A percentile compares a stretch with the other conserved stretches of the same genome.
phyloP scores from a whole-genome alignment of 2,888 invertebrate genomes.

The Heliothis peltigera region DNA sequence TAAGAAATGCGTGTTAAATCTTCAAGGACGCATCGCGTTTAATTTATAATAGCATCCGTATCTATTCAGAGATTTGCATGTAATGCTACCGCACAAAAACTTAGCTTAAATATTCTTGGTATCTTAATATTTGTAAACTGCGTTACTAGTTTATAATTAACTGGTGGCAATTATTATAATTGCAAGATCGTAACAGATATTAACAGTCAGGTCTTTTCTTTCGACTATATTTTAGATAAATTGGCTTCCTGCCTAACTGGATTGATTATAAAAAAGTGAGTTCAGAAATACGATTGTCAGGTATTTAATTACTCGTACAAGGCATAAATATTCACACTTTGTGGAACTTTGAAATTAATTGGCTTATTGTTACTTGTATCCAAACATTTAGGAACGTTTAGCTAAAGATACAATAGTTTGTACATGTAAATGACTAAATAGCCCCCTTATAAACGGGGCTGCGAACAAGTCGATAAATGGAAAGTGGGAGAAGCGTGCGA shows the following conservation, averaged over 20 bases:
- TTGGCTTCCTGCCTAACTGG: neutral
- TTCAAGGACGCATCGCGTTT: constrained; percentile 51
- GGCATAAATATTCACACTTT: neutral
- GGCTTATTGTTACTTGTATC: constrained; percentile 40
- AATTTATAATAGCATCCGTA: constrained; percentile 45
- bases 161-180: neutral
- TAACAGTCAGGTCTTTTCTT: neutral
- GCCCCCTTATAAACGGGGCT: constrained; percentile 75
- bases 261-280: neutral
- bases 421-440: constrained; percentile 75
- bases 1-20: constrained; percentile 49
- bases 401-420: constrained; percentile 48
- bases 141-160: neutral
- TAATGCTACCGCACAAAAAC: constrained; percentile 47
- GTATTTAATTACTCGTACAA: neutral
- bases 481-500: constrained; percentile 86
- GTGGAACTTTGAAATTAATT: constrained; percentile 43
- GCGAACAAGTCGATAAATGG: constrained; percentile 82
- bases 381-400: constrained; percentile 48
- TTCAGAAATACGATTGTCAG: neutral
- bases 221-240: neutral
- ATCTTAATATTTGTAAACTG: constrained; percentile 17
- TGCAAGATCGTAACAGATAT: neutral
- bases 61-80: constrained; percentile 53
- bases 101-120: constrained; percentile 12